Evolutionary conservation across 2,888 invertebrate genomes (phyloP), one percentile per base, ranked within the genome.

Genomic region (Eumerus sabulonum): DNA sequence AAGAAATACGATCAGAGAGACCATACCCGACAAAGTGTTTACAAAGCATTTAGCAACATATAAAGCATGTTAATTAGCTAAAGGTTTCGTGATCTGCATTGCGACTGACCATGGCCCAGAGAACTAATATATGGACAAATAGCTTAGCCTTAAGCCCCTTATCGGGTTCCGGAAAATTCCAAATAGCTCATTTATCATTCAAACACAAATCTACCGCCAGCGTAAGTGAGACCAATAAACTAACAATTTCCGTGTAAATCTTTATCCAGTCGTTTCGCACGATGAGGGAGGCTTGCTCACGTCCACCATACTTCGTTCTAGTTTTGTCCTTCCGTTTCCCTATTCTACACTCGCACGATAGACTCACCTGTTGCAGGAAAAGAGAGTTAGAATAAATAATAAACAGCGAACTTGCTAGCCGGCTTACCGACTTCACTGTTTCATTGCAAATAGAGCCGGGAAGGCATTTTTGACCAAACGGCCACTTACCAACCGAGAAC

Each of bases 311-410:
- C 27, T 27, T 27, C 27, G 2, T 27, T 27, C 7, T 27, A 4
- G 27, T 7, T 27, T 27, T 7, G 27, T 27, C 27, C 27, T 27
- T 27, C 7, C 27, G 42, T 59, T 60, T 62, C 36, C 16, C 56
- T 19, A 51, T 35, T 67, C 50, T 42, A 56, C 51, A 62, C 48
- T 62, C 44, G 14, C 66, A 66, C 76, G 72, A 57, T 57, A 67
- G 48, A 62, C 42, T 59, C 56, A 73, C 77, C 67, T 77, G 77
- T 77, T 77, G 77, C 77, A 50, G 2, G 14, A 48, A 35, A 27
- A 27, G 27, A 27, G 27, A 27, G 27, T 27, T 27, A 27, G 27
- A 27, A 27, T 27, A 56, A 63, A 54, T 63, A 63, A 71, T 71
- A 63, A 62, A 47, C 53, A 16, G 53, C 70, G 27, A 62, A 56